Conservation (phyloP, 2,113 vertebrate genomes). For the Macroglossus sobrinus region DNA sequence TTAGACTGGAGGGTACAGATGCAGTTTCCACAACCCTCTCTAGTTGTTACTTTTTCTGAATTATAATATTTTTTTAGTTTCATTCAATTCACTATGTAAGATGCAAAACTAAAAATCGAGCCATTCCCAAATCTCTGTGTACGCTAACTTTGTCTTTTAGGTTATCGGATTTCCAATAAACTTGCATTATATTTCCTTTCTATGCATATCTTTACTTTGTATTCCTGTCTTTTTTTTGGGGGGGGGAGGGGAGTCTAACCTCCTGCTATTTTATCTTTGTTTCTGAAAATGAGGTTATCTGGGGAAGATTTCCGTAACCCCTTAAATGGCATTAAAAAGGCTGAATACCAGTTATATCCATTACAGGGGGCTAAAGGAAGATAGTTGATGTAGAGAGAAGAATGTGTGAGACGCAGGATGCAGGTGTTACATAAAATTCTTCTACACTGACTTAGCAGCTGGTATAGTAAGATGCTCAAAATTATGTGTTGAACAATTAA, state of each 20-base stretch:
- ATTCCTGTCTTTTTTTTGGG: background rate
- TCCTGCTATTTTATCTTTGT: background rate
- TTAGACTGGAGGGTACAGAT: background rate
- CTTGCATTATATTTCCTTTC: background rate
- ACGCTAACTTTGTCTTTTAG: background rate
- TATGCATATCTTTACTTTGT: background rate
- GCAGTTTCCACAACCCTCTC: background rate
- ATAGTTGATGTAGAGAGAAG: background rate
- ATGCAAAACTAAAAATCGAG: background rate
- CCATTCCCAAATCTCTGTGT: background rate
- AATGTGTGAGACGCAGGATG: background rate
- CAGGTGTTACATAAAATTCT: accelerated
- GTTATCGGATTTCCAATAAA: background rate
- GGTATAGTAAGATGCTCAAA: background rate
- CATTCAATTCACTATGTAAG: background rate
- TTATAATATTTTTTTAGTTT: background rate
- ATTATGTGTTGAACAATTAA: background rate
- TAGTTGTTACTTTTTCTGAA: background rate
- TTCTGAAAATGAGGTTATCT: background rate
- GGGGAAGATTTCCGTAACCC: background rate
- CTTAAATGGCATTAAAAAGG: background rate
- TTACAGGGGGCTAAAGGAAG: background rate
- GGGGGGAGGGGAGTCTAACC: too few relatives aligned
- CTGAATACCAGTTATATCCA: background rate
- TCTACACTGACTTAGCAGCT: background rate